These are phyloP conservation scores for Gavia stellata DNA, from an alignment of 2,113 vertebrate genomes.

Conservation along the genomic window DNA sequence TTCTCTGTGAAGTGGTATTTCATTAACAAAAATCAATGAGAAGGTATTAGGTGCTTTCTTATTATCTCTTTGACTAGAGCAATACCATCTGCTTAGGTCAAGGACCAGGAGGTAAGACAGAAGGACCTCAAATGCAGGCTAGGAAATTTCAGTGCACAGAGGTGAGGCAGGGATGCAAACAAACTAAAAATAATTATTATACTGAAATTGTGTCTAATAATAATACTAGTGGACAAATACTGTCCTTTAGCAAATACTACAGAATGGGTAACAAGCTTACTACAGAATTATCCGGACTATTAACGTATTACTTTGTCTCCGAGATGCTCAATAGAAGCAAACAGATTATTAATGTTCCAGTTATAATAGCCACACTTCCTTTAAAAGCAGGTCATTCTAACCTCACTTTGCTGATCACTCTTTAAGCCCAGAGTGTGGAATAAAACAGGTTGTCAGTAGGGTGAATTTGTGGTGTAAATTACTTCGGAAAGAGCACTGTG, in stretches of 20 bases:
- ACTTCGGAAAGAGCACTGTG: background rate
- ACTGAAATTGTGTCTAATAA: background rate
- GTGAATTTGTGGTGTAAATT: background rate
- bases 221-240: background rate
- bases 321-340: background rate
- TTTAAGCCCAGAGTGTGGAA: background rate
- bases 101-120: background rate
- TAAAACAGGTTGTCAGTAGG: background rate
- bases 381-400: background rate
- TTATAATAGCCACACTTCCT: background rate
- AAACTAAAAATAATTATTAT: background rate
- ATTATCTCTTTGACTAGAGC: background rate
- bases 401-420: background rate
- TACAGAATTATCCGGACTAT: background rate
- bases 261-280: background rate
- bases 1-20: conserved; percentile 5
- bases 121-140: background rate
- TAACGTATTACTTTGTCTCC: background rate
- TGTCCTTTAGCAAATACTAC: background rate
- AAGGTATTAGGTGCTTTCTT: conserved; percentile 3
- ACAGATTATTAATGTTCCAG: background rate
- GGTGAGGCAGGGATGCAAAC: background rate
- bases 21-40: conserved; percentile 34
- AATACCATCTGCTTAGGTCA: background rate
- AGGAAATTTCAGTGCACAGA: background rate